These are phyloP conservation scores for Parambassis ranga DNA, from an alignment of 2,797 vertebrate genomes.

Conservation along the genomic window DNA sequence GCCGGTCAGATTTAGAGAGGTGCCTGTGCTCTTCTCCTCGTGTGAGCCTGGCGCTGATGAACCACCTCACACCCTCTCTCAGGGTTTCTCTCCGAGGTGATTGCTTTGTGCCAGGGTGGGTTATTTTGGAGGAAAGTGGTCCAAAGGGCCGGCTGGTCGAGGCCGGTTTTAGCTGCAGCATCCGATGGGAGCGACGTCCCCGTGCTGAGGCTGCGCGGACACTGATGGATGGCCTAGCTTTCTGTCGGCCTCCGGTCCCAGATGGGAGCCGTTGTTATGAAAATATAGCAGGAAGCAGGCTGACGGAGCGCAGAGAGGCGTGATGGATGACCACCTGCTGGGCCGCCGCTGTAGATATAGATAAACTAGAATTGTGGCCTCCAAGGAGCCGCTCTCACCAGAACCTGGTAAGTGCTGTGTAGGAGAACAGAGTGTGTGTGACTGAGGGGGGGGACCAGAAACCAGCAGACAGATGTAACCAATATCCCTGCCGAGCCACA, in stretches of 20 bases:
- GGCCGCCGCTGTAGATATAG: not conserved
- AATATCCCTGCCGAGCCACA: constrained; percentile 22
- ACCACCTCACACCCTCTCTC: not conserved
- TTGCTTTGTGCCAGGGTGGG: constrained; percentile 58
- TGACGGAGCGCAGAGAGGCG: constrained; percentile 30
- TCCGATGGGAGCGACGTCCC: constrained; percentile 65
- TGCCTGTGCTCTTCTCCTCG: constrained; percentile 13
- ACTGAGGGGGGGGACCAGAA: constrained; percentile 26
- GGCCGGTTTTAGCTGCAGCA: constrained; percentile 63
- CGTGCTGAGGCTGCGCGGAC: constrained; percentile 36
- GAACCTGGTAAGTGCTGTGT: constrained; percentile 3
- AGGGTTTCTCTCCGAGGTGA: constrained; percentile 48
- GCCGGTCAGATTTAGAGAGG: constrained; percentile 27
- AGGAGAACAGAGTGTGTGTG: constrained; percentile 11
- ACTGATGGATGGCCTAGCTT: constrained; percentile 74
- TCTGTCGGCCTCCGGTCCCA: constrained; percentile 51
- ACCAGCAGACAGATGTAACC: constrained; percentile 20
- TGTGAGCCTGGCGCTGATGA: constrained; percentile 38
- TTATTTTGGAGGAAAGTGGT: constrained; percentile 53
- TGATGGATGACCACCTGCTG: constrained; percentile 47
- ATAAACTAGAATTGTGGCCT: constrained; percentile 15
- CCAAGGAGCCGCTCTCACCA: not conserved
- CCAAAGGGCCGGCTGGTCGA: constrained; percentile 32
- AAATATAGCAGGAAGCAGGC: constrained; percentile 53
- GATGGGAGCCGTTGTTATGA: constrained; percentile 60